phyloP scores from a whole-genome alignment of 2,888 invertebrate genomes.

The Stratiomys singularior region DNA sequence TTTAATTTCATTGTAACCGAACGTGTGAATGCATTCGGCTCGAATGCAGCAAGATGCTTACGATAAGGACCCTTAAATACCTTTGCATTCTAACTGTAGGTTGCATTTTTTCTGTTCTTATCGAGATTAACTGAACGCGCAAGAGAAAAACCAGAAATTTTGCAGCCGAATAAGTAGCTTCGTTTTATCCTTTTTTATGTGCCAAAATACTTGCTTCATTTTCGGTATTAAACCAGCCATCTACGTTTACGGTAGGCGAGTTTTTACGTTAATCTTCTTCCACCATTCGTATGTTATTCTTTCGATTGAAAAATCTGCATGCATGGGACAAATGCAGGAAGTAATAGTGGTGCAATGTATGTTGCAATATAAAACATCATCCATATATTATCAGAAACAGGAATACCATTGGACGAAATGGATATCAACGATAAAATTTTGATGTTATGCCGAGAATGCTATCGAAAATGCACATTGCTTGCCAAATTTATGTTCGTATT shows the following conservation, averaged over 20 bases:
- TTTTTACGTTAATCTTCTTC: neutral
- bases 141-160: neutral
- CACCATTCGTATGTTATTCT: neutral
- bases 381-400: neutral
- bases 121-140: neutral
- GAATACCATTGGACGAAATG: neutral
- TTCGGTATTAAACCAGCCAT: too few relatives aligned
- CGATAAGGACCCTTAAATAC: slow-evolving; percentile 38
- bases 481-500: neutral
- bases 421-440: neutral
- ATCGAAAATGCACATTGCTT: neutral
- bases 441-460: neutral
- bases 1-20: slow-evolving; percentile 4
- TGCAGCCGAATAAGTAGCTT: neutral
- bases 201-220: too few relatives aligned
- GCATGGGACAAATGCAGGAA: too few relatives aligned
- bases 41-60: neutral
- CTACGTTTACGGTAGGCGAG: too few relatives aligned
- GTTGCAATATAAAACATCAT: neutral
- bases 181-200: neutral
- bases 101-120: neutral
- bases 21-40: neutral
- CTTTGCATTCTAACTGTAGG: slow-evolving; percentile 6
- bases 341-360: neutral
- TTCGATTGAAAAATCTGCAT: neutral